Conservation (phyloP, 2,797 vertebrate species). For the Ficedula albicollis region DNA sequence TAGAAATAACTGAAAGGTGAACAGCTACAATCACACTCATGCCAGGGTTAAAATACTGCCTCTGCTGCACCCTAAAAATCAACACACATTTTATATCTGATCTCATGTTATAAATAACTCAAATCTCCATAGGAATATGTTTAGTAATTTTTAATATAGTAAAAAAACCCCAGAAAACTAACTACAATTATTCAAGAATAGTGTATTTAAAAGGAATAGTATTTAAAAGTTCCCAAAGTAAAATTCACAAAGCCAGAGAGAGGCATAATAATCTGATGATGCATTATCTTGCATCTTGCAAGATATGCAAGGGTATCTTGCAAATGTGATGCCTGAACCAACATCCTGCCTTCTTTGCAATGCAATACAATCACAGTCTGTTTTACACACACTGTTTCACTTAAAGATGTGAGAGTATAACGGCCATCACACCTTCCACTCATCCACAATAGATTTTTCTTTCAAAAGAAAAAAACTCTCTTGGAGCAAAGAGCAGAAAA, state of each 20-base stretch:
- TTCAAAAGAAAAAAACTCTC: not conserved
- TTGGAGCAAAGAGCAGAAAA: not conserved
- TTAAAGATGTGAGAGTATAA: not conserved
- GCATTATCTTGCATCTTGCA: too few relatives aligned
- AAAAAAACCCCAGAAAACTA: not conserved
- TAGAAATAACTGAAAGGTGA: not conserved
- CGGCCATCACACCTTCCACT: not conserved
- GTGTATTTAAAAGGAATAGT: not conserved
- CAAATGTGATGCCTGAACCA: not conserved
- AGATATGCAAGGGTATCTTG: not conserved
- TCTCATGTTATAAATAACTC: not conserved
- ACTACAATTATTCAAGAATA: not conserved
- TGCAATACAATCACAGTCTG: not conserved
- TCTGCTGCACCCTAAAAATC: not conserved
- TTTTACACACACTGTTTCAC: not conserved
- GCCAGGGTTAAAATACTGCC: not conserved
- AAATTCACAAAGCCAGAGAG: not conserved
- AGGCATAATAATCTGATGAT: not conserved
- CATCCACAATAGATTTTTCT: not conserved
- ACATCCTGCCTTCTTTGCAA: not conserved
- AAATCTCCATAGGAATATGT: not conserved
- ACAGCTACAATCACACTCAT: not conserved
- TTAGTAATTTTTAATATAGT: too few relatives aligned
- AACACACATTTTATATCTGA: not conserved
- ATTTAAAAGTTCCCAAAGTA: not conserved